phyloP scores from a whole-genome alignment of 2,888 invertebrate genomes.

The Lepidochrysops patricia region DNA sequence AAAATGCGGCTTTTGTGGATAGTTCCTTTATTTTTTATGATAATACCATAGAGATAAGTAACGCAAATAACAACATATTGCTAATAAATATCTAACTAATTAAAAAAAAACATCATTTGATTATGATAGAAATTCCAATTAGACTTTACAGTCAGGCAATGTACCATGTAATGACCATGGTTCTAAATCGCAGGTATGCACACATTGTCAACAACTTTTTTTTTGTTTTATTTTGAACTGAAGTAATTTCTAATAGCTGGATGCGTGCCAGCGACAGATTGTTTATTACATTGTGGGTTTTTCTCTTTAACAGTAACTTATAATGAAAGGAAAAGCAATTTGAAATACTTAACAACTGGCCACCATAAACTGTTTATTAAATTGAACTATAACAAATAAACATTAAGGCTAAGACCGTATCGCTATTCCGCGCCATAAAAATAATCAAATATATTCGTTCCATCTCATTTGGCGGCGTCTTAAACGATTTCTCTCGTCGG shows the following conservation, averaged over 20 bases:
- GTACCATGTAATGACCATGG: too few species aligned
- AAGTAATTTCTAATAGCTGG: not conserved
- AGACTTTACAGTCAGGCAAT: too few species aligned
- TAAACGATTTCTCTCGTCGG: constrained; percentile 75
- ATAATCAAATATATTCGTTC: constrained; percentile 75
- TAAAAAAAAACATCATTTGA: too few species aligned
- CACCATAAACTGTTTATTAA: constrained; percentile 51
- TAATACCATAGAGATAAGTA: too few species aligned
- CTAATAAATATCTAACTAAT: too few species aligned
- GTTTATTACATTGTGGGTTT: not conserved
- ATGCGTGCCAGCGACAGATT: not conserved
- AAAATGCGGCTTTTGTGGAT: not conserved
- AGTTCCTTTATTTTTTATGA: too few species aligned
- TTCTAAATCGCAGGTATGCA: too few species aligned
- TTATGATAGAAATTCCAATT: too few species aligned
- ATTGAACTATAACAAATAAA: constrained; percentile 66
- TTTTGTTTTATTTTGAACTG: not conserved
- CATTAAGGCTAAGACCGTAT: constrained; percentile 59
- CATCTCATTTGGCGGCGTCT: constrained; percentile 73
- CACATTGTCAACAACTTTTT: too few species aligned
- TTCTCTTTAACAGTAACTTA: not conserved
- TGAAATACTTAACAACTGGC: constrained; percentile 35
- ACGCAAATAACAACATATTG: too few species aligned
- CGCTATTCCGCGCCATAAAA: constrained; percentile 71
- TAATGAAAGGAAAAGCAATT: constrained; percentile 13